These are phyloP conservation scores for Hippocampus guttulatus DNA, from an alignment of 2,113 vertebrate genomes.

Conservation along the genomic window DNA sequence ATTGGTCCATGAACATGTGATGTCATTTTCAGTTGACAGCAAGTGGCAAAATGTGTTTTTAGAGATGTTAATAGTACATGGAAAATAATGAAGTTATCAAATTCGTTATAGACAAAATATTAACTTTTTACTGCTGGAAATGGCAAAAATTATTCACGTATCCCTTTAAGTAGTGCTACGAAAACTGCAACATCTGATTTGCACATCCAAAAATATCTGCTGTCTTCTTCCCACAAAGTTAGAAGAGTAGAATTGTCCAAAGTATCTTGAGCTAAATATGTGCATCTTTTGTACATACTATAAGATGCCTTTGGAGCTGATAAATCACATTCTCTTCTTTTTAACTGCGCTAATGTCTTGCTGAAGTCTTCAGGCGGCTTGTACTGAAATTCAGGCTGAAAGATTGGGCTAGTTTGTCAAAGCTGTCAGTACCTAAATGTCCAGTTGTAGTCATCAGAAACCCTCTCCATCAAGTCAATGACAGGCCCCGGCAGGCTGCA, in stretches of 20 bases:
- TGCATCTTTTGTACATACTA: not conserved
- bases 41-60: too few relatives aligned
- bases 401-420: not conserved
- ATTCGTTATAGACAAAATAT: too few relatives aligned
- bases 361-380: not conserved
- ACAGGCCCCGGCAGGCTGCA: slow-evolving; percentile 85
- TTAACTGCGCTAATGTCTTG: not conserved
- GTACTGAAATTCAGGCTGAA: not conserved
- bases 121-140: too few relatives aligned
- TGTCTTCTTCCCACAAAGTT: not conserved
- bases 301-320: not conserved
- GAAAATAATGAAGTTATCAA: too few relatives aligned
- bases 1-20: too few relatives aligned
- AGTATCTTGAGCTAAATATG: not conserved
- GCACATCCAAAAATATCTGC: not conserved
- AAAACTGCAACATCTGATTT: not conserved
- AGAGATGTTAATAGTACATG: too few relatives aligned
- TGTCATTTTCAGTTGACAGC: too few relatives aligned
- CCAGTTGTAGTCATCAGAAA: slow-evolving; percentile 94
- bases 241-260: not conserved
- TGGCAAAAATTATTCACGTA: too few relatives aligned
- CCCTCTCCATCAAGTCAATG: slow-evolving; percentile 86
- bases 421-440: slow-evolving; percentile 80
- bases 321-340: not conserved
- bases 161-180: not conserved